Conservation (phyloP, 2,797 vertebrate species). For the Darevskia nairensis region DNA sequence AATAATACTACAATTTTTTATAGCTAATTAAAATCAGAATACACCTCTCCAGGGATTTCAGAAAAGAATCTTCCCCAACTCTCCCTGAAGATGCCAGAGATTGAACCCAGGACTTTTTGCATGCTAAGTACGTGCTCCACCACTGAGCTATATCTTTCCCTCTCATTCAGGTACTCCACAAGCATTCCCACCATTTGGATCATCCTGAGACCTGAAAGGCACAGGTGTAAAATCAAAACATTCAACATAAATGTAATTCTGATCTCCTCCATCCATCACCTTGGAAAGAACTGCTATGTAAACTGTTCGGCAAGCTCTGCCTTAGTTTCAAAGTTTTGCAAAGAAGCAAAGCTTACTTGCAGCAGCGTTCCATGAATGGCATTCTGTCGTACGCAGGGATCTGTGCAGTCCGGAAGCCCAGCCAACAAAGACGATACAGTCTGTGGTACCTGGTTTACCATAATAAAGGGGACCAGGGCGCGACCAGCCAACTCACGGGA, state of each 20-base stretch:
- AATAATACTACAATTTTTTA: no score
- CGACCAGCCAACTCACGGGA: conserved; percentile 93
- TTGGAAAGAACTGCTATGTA: not conserved
- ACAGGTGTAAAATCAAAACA: not conserved
- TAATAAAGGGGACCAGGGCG: conserved; percentile 92
- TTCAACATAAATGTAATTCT: not conserved
- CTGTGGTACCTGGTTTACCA: conserved; percentile 81
- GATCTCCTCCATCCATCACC: not conserved
- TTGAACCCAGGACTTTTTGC: not conserved
- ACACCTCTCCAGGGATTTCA: not conserved
- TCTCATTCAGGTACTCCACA: not conserved
- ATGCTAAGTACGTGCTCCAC: not conserved
- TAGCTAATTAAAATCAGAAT: no score
- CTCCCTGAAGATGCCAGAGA: not conserved
- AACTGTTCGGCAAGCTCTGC: not conserved
- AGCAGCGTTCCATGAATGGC: conserved; percentile 89
- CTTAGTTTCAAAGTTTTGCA: not conserved
- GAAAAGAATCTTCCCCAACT: not conserved
- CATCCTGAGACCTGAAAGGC: not conserved
- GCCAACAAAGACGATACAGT: conserved; percentile 80
- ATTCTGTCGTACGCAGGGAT: conserved; percentile 83
- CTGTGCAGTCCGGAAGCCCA: conserved; percentile 81
- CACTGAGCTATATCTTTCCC: no score
- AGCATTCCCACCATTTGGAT: not conserved
- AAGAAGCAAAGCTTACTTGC: conserved; percentile 81